Base-by-base conservation (phyloP, 2,797 vertebrate species). In the Steatocranus sp. region DNA sequence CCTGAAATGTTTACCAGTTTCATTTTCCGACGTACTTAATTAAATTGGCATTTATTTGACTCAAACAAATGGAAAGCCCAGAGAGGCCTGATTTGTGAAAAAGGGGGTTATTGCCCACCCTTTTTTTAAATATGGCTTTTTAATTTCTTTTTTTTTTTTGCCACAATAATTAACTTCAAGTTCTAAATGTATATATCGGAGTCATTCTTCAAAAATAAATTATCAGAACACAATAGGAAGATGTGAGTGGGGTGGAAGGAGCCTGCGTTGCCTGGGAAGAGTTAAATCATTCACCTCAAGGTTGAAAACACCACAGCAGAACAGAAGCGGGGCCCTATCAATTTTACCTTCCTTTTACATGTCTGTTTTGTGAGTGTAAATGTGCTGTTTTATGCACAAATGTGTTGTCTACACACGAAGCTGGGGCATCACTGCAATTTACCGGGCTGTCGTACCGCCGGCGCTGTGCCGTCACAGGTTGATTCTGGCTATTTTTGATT, bases 1-100 rank as follows among this genome's bases (percentile, higher is more conserved):
- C 91, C 92, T 93, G 89, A 95, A 93, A 96, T 95, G 93, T 95
- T 96, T 94, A 95, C 94, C 92, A 53, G 89, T 89, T 94, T 95
- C 89, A 89, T 92, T 93, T 89, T 85, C 88, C n/a, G 23, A 80
- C 90, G 88, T 81, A 83, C 89, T 93, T 94, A 92, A 95, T 95
- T 94, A 93, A 95, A 94, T 84, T 78, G 90, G 34, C 84, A 87
- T 93, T 95, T 93, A 92, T 95, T 93, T 89, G 85, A 91, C 87
- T 94, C 85, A 88, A 89, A 89, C 88, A 92, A 92, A 94, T 91
- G 86, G 87, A 89, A 89, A 83, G 78, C 85, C 27, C 50, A 78
- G 86, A 90, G 88, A 87, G 86, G 80, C 81, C 77, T 84, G 88
- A 93, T 94, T 93, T 85, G 80, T 81, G 88, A 48, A 49, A 79